Conservation (phyloP, 2,888 invertebrate species). For the Callyntrura sp. region DNA sequence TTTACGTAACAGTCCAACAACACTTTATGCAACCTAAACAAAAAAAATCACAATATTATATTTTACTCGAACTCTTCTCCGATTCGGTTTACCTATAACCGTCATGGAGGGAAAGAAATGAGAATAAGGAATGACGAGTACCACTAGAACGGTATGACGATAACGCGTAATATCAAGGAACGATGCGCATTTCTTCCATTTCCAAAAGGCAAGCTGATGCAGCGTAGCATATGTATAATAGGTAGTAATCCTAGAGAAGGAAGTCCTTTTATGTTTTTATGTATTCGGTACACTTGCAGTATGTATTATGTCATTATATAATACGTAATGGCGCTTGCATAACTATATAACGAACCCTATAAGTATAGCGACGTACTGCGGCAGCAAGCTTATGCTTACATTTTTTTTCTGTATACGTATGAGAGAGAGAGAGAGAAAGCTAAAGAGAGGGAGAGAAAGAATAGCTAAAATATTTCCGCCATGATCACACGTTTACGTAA, state of each 20-base stretch:
- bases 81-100: not conserved
- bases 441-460: not conserved
- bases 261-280: not conserved
- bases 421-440: not conserved
- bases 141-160: too few relatives aligned
- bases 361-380: conserved; percentile 34
- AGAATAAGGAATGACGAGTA: not conserved
- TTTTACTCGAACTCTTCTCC: not conserved
- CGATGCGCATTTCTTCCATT: not conserved
- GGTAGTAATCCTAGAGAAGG: not conserved
- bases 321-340: not conserved
- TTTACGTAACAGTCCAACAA: conserved; percentile 25
- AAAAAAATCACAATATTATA: conserved; percentile 26
- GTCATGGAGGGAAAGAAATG: not conserved
- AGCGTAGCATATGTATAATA: not conserved
- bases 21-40: conserved; percentile 1
- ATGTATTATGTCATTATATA: not conserved
- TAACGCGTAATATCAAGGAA: conserved; percentile 1
- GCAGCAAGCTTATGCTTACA: too few relatives aligned
- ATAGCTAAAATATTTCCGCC: conserved; percentile 38
- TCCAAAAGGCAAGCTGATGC: not conserved
- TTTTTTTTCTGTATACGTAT: not conserved
- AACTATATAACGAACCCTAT: not conserved
- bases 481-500: conserved; percentile 47
- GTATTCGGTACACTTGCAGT: not conserved